Evolutionary conservation across 92 coral and sea anemone genomes (phyloP).

Genomic region (Palythoa heliodiscus): DNA sequence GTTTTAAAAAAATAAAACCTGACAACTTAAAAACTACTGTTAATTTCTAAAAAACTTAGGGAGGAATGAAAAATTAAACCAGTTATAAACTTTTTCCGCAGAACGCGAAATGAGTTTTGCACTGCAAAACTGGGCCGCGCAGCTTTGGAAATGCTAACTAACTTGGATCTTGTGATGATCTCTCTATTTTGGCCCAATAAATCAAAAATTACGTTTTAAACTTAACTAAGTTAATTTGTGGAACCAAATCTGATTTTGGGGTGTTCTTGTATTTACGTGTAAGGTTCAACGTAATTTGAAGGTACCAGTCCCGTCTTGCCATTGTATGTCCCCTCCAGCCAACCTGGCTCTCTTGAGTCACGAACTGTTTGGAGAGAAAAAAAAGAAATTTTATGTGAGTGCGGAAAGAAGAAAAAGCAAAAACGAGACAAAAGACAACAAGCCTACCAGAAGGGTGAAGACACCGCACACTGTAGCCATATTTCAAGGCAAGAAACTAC

Average conservation of each 20-base stretch:
- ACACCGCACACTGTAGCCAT: not conserved
- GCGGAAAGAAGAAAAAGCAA: too few species aligned
- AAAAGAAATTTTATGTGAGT: not conserved
- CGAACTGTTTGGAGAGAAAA: slow-evolving; percentile 69
- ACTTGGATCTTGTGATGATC: not conserved
- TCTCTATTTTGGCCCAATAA: slow-evolving; percentile 8
- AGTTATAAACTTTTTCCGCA: not conserved
- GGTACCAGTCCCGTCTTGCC: slow-evolving; percentile 97
- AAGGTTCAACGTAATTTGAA: slow-evolving; percentile 87
- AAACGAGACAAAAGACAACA: not conserved
- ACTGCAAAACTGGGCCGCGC: not conserved
- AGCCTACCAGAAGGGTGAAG: not conserved
- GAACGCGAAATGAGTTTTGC: not conserved
- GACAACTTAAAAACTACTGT: not conserved
- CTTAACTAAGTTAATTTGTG: slow-evolving; percentile 33
- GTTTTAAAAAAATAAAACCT: not conserved
- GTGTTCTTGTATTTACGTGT: slow-evolving; percentile 44
- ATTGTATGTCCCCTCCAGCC: slow-evolving; percentile 95
- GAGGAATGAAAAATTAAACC: not conserved
- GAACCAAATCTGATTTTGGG: slow-evolving; percentile 49
- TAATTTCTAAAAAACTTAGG: not conserved
- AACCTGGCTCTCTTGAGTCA: slow-evolving; percentile 97
- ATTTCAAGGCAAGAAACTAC: not conserved
- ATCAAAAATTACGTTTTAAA: slow-evolving; percentile 12
- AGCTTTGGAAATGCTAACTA: not conserved